Conservation (phyloP, 2,888 invertebrate species). For the Pammene fasciana region DNA sequence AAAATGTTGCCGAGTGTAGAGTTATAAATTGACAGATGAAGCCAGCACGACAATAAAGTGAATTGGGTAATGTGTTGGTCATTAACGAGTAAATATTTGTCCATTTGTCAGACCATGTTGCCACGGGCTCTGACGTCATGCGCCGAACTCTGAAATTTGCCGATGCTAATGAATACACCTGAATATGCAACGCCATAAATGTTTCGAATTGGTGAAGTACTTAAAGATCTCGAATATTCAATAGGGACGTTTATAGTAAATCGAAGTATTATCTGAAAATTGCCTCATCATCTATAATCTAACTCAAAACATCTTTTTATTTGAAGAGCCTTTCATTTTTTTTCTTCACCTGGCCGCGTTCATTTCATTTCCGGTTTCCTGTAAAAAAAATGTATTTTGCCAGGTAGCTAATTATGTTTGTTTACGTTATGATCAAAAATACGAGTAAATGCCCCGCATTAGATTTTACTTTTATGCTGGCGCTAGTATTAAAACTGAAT, state of each 20-base stretch:
- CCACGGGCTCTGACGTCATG: constrained; percentile 54
- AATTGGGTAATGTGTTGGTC: constrained; percentile 59
- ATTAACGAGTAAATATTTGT: constrained; percentile 75
- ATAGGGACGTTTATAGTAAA: neutral
- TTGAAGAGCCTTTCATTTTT: neutral
- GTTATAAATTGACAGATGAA: constrained; percentile 34
- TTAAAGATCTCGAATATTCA: constrained; percentile 12
- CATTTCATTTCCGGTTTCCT: constrained; percentile 5
- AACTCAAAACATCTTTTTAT: no score
- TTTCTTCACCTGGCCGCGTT: neutral
- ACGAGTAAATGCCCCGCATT: neutral
- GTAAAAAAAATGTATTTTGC: neutral
- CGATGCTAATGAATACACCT: constrained; percentile 19
- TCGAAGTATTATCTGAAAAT: no score
- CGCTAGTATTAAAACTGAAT: no score
- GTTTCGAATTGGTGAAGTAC: constrained; percentile 12
- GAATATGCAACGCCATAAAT: constrained; percentile 25
- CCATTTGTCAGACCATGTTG: constrained; percentile 59
- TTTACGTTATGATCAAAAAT: neutral
- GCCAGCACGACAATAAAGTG: constrained; percentile 53
- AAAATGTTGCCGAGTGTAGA: neutral
- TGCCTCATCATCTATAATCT: no score
- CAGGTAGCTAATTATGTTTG: no score
- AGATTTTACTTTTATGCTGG: no score
- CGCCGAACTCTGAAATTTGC: constrained; percentile 43